A percentile compares a stretch with the other conserved stretches of the same genome.
Evolutionary conservation across 2,888 invertebrate genomes (phyloP).

Genomic region (Leptinotarsa haldemani): DNA sequence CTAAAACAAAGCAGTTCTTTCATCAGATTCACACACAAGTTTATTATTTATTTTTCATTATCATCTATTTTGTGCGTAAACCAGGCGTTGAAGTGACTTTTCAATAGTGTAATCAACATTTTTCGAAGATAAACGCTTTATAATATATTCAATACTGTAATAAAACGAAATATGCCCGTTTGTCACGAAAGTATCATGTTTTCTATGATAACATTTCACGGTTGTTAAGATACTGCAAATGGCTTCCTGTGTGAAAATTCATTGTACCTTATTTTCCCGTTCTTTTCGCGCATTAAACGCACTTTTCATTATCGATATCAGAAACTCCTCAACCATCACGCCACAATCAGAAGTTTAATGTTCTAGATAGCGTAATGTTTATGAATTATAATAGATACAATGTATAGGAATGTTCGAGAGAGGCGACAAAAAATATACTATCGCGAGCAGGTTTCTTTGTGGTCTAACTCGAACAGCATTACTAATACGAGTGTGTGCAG

Average conservation of each 20-base stretch:
- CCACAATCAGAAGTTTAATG: not conserved
- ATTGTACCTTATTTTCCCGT: not conserved
- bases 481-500: too few species aligned
- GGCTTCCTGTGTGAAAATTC: slow-evolving; percentile 12
- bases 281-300: not conserved
- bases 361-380: not conserved
- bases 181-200: slow-evolving; percentile 16
- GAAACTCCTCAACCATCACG: slow-evolving; percentile 3
- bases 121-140: slow-evolving; percentile 3
- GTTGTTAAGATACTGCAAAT: slow-evolving; percentile 21
- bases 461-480: too few species aligned
- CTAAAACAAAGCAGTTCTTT: too few species aligned
- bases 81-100: not conserved
- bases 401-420: too few species aligned
- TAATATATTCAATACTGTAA: slow-evolving; percentile 5
- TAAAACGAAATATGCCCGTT: slow-evolving; percentile 9
- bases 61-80: not conserved
- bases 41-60: not conserved
- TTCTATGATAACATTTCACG: slow-evolving; percentile 9
- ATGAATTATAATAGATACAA: not conserved
- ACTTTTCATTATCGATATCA: slow-evolving; percentile 8
- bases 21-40: too few species aligned
- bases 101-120: not conserved
- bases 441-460: too few species aligned
- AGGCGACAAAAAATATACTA: not conserved